Evolutionary conservation across 2,888 invertebrate genomes (phyloP).

Genomic region (Drosophila mayaguana): DNA sequence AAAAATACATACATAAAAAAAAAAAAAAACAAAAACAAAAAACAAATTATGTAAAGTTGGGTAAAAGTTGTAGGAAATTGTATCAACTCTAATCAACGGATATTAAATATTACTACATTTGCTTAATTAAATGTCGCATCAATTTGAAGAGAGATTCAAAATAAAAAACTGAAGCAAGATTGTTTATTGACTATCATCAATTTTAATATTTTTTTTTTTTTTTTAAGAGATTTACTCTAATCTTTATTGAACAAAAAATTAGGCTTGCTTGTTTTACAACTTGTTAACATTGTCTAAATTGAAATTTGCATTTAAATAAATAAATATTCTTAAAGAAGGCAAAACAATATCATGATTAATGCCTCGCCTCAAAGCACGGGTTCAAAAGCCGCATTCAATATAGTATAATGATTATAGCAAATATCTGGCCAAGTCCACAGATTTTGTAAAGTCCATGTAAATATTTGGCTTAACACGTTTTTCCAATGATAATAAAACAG

Average conservation of each 20-base stretch:
- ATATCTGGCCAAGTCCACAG: neutral
- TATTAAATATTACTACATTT: constrained; percentile 1
- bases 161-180: neutral
- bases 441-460: constrained; percentile 9
- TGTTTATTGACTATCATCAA: too few relatives aligned
- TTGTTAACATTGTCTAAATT: neutral
- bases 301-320: neutral
- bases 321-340: neutral
- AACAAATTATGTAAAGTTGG: constrained; percentile 22
- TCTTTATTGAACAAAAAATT: neutral
- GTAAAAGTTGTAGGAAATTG: constrained; percentile 14
- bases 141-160: neutral
- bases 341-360: constrained; percentile 3
- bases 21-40: too few relatives aligned
- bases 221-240: neutral
- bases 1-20: too few relatives aligned
- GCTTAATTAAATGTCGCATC: neutral
- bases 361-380: neutral
- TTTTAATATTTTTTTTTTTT: too few relatives aligned
- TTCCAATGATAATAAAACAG: neutral
- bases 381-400: constrained; percentile 28
- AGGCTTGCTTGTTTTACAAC: neutral
- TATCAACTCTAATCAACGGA: constrained; percentile 1
- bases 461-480: constrained; percentile 23
- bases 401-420: neutral